A percentile compares a stretch with the other conserved stretches of the same genome.
phyloP scores from a whole-genome alignment of 1,140 invertebrate genomes.

The Pemphigus obesinymphae region DNA sequence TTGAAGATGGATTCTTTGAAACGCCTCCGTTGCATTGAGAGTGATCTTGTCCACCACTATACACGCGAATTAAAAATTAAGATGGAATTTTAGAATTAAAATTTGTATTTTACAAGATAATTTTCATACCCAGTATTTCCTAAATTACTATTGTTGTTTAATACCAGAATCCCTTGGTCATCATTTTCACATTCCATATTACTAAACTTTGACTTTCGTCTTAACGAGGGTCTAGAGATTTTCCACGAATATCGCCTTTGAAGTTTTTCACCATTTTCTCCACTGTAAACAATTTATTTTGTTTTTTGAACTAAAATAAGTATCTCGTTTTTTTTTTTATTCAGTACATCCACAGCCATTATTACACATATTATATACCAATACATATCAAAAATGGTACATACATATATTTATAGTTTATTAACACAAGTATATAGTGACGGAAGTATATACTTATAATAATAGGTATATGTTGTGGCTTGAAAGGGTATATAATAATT shows the following conservation, averaged over 20 bases:
- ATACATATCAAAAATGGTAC: no score
- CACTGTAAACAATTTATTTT: conserved; percentile 39
- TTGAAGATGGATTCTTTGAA: conserved; percentile 50
- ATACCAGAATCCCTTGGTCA: conserved; percentile 53
- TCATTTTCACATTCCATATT: conserved; percentile 51
- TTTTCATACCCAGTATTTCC: not conserved
- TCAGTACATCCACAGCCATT: not conserved
- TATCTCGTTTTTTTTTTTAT: not conserved
- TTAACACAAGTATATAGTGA: no score
- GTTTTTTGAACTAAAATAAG: not conserved
- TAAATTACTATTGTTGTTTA: conserved; percentile 58
- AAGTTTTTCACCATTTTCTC: conserved; percentile 51
- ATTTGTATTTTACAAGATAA: not conserved
- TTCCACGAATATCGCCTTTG: conserved; percentile 67
- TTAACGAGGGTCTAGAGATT: conserved; percentile 61
- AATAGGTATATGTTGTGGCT: no score
- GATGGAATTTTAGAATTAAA: not conserved
- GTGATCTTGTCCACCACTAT: conserved; percentile 59
- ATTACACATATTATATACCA: not conserved
- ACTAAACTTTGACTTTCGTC: conserved; percentile 57
- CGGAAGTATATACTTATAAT: no score
- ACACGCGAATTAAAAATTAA: conserved; percentile 43
- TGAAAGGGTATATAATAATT: no score
- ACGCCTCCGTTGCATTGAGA: conserved; percentile 66
- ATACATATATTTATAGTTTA: no score